Conservation (phyloP, 2,888 invertebrate species). For the Branchipolynoe longqiensis region DNA sequence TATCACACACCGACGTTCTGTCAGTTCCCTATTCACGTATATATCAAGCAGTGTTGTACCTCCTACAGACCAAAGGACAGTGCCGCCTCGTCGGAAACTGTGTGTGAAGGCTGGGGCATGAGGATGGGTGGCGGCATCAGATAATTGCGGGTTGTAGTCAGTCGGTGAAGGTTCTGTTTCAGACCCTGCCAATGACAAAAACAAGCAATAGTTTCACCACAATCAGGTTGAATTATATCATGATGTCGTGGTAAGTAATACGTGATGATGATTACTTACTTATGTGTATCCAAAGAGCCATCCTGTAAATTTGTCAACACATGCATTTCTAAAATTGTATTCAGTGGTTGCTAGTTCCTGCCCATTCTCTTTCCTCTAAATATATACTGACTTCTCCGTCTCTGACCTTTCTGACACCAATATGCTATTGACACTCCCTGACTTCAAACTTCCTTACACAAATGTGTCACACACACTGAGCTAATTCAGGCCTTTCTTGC, state of each 20-base stretch:
- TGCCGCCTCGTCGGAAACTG: slow-evolving; percentile 74
- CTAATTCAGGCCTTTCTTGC: too few relatives aligned
- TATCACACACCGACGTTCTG: not conserved
- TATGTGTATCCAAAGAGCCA: not conserved
- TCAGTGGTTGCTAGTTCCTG: too few relatives aligned
- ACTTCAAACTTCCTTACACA: too few relatives aligned
- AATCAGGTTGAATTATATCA: not conserved
- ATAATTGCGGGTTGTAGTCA: slow-evolving; percentile 72
- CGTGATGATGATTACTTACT: not conserved
- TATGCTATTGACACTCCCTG: too few relatives aligned
- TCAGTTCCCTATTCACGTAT: not conserved
- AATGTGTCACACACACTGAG: too few relatives aligned
- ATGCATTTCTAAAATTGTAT: too few relatives aligned
- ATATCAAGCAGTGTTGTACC: slow-evolving; percentile 30
- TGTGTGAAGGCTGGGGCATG: slow-evolving; percentile 73
- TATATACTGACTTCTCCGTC: too few relatives aligned
- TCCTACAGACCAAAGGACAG: slow-evolving; percentile 75
- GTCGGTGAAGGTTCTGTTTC: slow-evolving; percentile 74
- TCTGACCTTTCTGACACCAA: too few relatives aligned
- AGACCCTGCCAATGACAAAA: slow-evolving; percentile 66
- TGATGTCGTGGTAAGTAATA: not conserved
- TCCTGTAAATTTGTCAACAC: too few relatives aligned
- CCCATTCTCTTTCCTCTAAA: too few relatives aligned
- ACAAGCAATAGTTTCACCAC: not conserved
- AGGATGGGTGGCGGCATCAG: slow-evolving; percentile 69